Evolutionary conservation across 2,888 invertebrate genomes (phyloP), one percentile per base, ranked within the genome.

Genomic region (Sesamia inferens): DNA sequence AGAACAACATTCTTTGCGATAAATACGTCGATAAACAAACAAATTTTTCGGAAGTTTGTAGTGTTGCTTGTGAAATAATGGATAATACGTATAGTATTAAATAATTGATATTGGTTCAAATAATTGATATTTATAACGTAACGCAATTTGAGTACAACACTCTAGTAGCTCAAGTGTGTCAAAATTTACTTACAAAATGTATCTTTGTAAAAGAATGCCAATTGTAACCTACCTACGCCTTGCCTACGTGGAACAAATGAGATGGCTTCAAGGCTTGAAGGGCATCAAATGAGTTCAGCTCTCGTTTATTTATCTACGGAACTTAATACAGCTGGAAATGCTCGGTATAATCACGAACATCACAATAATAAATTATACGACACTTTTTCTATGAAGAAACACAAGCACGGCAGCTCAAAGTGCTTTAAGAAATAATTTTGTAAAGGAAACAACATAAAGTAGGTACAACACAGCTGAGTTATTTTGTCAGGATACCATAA

Each of bases 361-460:
- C 16, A n/a, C 8, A 69, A n/a, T 70, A 39, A 24, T n/a, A 42
- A 31, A 47, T 39, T 14, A 70, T 19, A 10, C 14, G 14, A 31
- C 31, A 31, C 31, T 31, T 31, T 31, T 3, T 39, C 14, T 19
- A 44, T 48, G 22, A 70, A 10, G 11, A 48, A 57, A 69, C 24
- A 66, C 57, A 62, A 63, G 24, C 58, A 66, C 48, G 74, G 51
- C 10, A 44, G 42, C n/a, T 48, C 24, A 24, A 75, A 75, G 24
- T 62, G 42, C 67, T 48, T n/a, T 22, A 24, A 11, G 24, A 57
- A 70, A 71, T 72, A 55, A 55, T 16, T 62, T 19, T 48, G 24
- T 61, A 48, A 48, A 57, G 14, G 61, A 74, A 59, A 75, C 22
- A 75, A 62, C 69, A 48, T 47, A 24, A 55, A 68, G 31, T 68